Conservation (phyloP, 1,140 invertebrate species). For the Zaprionus tsacasi region DNA sequence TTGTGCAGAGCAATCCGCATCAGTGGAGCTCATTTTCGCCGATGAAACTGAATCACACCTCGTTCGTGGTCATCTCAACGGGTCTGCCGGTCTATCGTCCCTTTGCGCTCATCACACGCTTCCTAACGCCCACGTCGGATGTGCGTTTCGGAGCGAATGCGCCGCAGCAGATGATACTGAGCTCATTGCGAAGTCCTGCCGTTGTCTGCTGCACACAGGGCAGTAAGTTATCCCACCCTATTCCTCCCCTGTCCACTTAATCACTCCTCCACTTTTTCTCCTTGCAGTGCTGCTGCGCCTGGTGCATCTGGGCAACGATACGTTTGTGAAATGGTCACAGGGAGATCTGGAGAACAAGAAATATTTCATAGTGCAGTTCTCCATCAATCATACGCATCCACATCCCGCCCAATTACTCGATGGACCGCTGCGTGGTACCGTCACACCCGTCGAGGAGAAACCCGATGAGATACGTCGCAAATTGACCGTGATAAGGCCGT, state of each 20-base stretch:
- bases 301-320: slow-evolving; percentile 74
- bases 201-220: slow-evolving; percentile 80
- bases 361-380: slow-evolving; percentile 81
- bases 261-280: not conserved
- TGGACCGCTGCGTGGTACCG: slow-evolving; percentile 55
- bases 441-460: slow-evolving; percentile 61
- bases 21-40: slow-evolving; percentile 71
- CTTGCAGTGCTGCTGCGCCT: slow-evolving; percentile 66
- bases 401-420: slow-evolving; percentile 68
- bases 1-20: slow-evolving; percentile 75
- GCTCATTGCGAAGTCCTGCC: slow-evolving; percentile 69
- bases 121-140: slow-evolving; percentile 67
- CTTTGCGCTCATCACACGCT: slow-evolving; percentile 76
- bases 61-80: slow-evolving; percentile 76
- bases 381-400: slow-evolving; percentile 73
- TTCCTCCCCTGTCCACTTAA: too few relatives aligned
- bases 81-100: slow-evolving; percentile 73
- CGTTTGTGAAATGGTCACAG: slow-evolving; percentile 79
- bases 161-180: slow-evolving; percentile 69
- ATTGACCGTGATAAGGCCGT: slow-evolving; percentile 52
- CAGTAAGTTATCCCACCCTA: slow-evolving; percentile 73
- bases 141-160: slow-evolving; percentile 45
- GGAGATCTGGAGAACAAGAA: slow-evolving; percentile 73
- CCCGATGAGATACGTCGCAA: slow-evolving; percentile 65
- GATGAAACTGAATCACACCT: slow-evolving; percentile 77